Percentiles rank a stretch among this genome's conserved stretches.
These are phyloP conservation scores for Lepidurus couesii DNA, from an alignment of 1,140 invertebrate genomes.

Conservation along the genomic window DNA sequence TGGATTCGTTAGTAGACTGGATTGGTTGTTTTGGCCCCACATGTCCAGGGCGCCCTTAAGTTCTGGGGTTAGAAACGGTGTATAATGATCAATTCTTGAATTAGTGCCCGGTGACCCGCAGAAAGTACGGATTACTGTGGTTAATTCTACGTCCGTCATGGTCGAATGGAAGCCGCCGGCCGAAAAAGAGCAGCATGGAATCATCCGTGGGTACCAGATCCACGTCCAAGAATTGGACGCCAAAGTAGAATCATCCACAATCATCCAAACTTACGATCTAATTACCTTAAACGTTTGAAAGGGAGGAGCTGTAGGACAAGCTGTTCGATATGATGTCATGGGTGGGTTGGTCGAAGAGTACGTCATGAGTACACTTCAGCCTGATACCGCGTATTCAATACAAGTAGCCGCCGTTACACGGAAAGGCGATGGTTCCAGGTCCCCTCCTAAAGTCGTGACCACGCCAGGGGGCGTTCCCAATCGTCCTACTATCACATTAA, in stretches of 20 bases:
- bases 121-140: slow-evolving; percentile 72
- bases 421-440: slow-evolving; percentile 89
- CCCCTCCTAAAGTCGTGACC: slow-evolving; percentile 68
- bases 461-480: slow-evolving; percentile 91
- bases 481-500: slow-evolving; percentile 73
- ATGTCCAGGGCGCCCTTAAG: neutral
- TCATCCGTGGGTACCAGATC: slow-evolving; percentile 93
- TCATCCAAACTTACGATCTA: too few species aligned
- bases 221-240: slow-evolving; percentile 86
- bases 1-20: neutral
- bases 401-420: slow-evolving; percentile 89
- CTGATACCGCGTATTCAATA: slow-evolving; percentile 85
- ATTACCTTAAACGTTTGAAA: neutral
- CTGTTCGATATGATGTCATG: slow-evolving; percentile 62
- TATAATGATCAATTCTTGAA: slow-evolving; percentile 26
- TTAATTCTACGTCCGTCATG: slow-evolving; percentile 89
- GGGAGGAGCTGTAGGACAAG: slow-evolving; percentile 40
- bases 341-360: slow-evolving; percentile 70
- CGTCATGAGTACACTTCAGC: slow-evolving; percentile 67
- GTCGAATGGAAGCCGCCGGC: slow-evolving; percentile 86
- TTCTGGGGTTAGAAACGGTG: neutral
- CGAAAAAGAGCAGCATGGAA: slow-evolving; percentile 87
- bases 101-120: slow-evolving; percentile 93
- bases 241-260: slow-evolving; percentile 53
- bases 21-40: neutral